Base-by-base conservation (phyloP, 2,888 invertebrate genomes). In the Trilocha varians region DNA sequence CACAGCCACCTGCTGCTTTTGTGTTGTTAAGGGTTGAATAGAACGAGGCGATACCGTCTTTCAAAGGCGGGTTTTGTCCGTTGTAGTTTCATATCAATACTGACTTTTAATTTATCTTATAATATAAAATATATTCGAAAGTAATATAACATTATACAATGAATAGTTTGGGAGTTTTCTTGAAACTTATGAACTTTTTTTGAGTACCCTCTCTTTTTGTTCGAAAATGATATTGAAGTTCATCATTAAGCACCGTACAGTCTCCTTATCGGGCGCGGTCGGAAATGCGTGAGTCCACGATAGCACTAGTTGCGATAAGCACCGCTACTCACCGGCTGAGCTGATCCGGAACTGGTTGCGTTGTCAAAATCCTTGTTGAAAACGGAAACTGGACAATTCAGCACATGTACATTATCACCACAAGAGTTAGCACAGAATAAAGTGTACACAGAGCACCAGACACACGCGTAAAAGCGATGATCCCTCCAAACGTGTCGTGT, bases 401-500 rank as follows among this genome's bases (percentile, higher is more conserved):
- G 78, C 80, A 82, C 78, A 72, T 66, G 65, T 65, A 69, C 72
- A 79, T 79, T 60, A 71, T 82, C 82, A 82, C 82, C 76, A 74
- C 82, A 84, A 25, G 80, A 66, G 64, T 62, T 63, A 72, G 65
- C 83, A 83, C 84, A 82, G 65, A 72, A 78, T 79, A 72, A 73
- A 78, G 64, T 72, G 77, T 80, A 73, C 71, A 78, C 75, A 71
- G 69, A 78, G 73, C 79, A 83, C 79, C 65, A 76, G 73, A 68
- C 79, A 83, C 80, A 78, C 79, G 69, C 76, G 78, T 70, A 73
- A 70, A 70, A 74, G 75, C 75, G 69, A 68, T 69, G 66, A 76
- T 83, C 84, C 85, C 84, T 84, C 84, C 84, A 85, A 85, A 85
- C 84, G 84, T 85, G 84, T 84, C 84, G 82, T 84, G 82, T 84